These are phyloP conservation scores for Tenthredo notha DNA, from an alignment of 2,888 invertebrate species.

Conservation along the genomic window DNA sequence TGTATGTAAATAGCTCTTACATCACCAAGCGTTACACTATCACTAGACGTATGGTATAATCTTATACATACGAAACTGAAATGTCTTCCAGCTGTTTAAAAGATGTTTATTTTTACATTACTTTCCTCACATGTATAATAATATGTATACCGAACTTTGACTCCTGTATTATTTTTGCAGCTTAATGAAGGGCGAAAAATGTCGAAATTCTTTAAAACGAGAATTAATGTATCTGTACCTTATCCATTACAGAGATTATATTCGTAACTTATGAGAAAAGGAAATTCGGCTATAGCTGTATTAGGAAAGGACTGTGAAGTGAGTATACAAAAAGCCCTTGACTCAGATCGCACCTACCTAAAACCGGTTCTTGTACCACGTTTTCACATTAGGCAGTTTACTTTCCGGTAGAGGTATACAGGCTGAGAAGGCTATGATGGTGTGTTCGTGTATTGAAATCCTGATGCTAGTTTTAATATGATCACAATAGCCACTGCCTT, in stretches of 20 bases:
- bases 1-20: not conserved
- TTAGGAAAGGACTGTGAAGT: not conserved
- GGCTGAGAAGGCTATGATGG: not conserved
- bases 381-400: conserved; percentile 26
- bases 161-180: not conserved
- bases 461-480: not conserved
- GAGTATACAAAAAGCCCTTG: conserved; percentile 9
- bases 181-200: not conserved
- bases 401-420: not conserved
- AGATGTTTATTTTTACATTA: not conserved
- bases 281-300: not conserved
- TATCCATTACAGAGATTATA: not conserved
- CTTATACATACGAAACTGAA: not conserved
- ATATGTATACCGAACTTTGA: not conserved
- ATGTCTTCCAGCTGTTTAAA: not conserved
- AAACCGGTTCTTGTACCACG: conserved; percentile 34
- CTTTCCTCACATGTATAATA: not conserved
- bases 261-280: not conserved
- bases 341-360: conserved; percentile 25
- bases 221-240: not conserved
- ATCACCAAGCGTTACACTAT: not conserved
- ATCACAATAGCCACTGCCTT: not conserved
- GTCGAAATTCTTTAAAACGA: not conserved
- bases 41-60: not conserved
- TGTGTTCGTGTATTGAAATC: not conserved